phyloP scores from a whole-genome alignment of 2,888 invertebrate species.

The Pristionchus maxplancki region DNA sequence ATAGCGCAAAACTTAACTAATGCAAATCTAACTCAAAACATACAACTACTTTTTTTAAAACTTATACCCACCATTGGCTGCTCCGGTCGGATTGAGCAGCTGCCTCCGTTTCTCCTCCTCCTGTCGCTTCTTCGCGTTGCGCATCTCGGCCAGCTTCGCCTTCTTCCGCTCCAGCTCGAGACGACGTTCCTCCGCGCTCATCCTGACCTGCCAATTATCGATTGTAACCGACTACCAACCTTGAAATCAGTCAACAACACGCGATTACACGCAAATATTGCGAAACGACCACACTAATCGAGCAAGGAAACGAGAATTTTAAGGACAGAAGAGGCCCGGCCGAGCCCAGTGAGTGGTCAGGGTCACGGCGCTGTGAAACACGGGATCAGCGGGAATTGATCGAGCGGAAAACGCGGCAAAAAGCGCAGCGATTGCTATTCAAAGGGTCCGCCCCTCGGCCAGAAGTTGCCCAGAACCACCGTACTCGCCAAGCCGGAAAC shows the following conservation, averaged over 20 bases:
- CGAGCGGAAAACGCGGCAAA: background rate
- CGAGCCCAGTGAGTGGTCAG: background rate
- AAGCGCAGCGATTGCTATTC: background rate
- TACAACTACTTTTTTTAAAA: no score
- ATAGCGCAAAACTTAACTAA: no score
- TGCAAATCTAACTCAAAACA: no score
- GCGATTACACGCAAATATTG: background rate
- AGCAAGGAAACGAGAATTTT: background rate
- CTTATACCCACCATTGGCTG: slow-evolving; percentile 53
- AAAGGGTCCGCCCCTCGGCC: background rate
- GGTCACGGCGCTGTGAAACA: background rate
- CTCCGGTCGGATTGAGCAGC: slow-evolving; percentile 52
- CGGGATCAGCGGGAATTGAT: background rate
- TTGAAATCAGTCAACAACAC: background rate
- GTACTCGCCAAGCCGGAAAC: background rate
- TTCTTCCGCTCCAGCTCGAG: slow-evolving; percentile 68
- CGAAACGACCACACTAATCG: background rate
- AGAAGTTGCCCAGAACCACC: background rate
- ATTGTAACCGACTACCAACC: background rate
- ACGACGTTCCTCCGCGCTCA: slow-evolving; percentile 55
- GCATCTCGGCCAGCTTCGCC: slow-evolving; percentile 65
- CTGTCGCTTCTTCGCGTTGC: slow-evolving; percentile 53
- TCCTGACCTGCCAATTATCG: background rate
- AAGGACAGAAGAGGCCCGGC: background rate
- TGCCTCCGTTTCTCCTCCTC: slow-evolving; percentile 56